Base-by-base conservation (phyloP, 2,888 invertebrate species). In the Masnerella sp. region DNA sequence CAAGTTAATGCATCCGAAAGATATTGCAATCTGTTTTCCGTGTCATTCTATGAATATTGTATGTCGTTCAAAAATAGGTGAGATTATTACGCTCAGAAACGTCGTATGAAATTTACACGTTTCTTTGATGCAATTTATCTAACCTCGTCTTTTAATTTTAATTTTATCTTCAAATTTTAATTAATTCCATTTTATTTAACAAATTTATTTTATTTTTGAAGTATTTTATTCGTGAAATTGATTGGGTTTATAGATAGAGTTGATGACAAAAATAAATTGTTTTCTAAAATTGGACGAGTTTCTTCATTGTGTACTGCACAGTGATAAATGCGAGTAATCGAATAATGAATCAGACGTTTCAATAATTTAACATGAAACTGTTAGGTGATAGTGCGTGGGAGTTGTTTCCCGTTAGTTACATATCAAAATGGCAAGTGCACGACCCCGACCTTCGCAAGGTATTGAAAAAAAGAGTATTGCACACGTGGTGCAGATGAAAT, bases 401-500 rank as follows among this genome's bases (percentile, higher is more conserved):
- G 43, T 43, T 43, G 32, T 32, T 43, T 32, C 32, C 38, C 18
- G 40, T 32, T 17, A 56, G 30, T 7, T 18, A 30, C 59, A 17
- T 15, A 36, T 36, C 45, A 36, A 59, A 59, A 59, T 59, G 59
- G 36, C 59, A 59, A 45, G 34, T 32, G 34, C 25, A 14, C 17
- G 59, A 59, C 59, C 59, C 45, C 45, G 59, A 59, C 59, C 59
- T 45, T 59, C 36, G 15, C 59, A 47, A 43, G 34, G 30, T 34
- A 58, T 42, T 22, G 22, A 42, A 58, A 5, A 38, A 32, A 43
- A 43, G 32, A 42, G n/a, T n/a, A 5, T 15, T 18, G 30, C 11
- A 14, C 30, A 30, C 56, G 56, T 42, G 40, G 38, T 7, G 22
- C 5, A 8, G 11, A 15, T 22, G 2, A 11, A 28, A 54, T 40